These are phyloP conservation scores for Pseudococcus jackbeardsleyi DNA, from an alignment of 2,888 invertebrate genomes.

Conservation along the genomic window DNA sequence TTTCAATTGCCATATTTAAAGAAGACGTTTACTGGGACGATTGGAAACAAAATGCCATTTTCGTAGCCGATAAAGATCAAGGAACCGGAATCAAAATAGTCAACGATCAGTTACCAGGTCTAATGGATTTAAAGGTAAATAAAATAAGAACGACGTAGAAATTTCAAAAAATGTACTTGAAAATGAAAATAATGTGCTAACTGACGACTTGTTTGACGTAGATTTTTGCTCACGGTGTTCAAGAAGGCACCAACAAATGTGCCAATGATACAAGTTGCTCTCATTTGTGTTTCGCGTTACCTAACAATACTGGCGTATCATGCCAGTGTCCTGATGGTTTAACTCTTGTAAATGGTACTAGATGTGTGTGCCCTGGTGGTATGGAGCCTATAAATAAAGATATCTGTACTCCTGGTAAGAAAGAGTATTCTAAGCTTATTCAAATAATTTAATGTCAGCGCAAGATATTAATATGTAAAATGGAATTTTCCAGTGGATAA, in stretches of 20 bases:
- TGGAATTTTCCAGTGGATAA: conserved; percentile 71
- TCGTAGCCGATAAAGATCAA: conserved; percentile 83
- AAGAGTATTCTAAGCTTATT: conserved; percentile 44
- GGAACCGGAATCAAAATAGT: conserved; percentile 77
- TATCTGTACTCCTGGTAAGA: conserved; percentile 75
- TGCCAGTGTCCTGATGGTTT: conserved; percentile 89
- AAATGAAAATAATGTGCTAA: neutral
- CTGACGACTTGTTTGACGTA: conserved; percentile 66
- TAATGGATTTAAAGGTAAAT: conserved; percentile 83
- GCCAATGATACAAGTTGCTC: conserved; percentile 76
- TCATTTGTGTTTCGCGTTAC: conserved; percentile 84
- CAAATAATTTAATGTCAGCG: neutral
- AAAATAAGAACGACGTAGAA: neutral
- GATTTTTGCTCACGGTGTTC: conserved; percentile 82
- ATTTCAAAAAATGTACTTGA: neutral
- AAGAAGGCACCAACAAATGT: conserved; percentile 82
- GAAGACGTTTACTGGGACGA: conserved; percentile 92
- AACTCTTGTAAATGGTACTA: conserved; percentile 72
- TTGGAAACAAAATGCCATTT: conserved; percentile 85
- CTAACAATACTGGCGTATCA: conserved; percentile 74
- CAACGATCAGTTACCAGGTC: conserved; percentile 76
- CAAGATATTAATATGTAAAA: neutral
- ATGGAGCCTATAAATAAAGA: conserved; percentile 76
- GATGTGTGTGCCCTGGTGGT: conserved; percentile 84
- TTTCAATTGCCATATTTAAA: conserved; percentile 88